Base-by-base conservation (phyloP, 2,113 vertebrate species). In the Rhinolophus ferrumequinum region DNA sequence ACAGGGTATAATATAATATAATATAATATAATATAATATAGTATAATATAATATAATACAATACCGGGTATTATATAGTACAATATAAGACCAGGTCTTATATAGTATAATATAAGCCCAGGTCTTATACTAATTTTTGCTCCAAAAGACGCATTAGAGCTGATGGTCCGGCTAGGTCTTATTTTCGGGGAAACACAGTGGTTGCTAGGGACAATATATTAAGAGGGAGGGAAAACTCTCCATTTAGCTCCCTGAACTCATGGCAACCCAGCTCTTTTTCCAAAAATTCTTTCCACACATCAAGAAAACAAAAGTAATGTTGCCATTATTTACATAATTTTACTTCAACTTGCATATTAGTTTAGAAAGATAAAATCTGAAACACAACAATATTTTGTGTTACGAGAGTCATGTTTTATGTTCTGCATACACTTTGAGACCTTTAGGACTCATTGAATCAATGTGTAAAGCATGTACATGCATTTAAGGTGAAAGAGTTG, bases 321-420 rank as follows among this genome's bases (percentile, higher is more conserved):
- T 94, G 3, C 52, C 5, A 87, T 84, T 93, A 81, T 91, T 93
- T 77, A 93, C 8, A 22, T 67, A 60, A 93, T 85, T 70, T 38
- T 82, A 82, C 8, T 52, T 94, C 79, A 62, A 79, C 18, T 67
- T 47, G 9, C 12, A 19, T 91, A 33, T 38, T 80, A 41, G 7
- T 62, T 26, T 75, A 70, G n/a, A 72, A 28, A 21, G 1, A 89
- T 30, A 72, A 52, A 94, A 70, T 69, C n/a, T 88, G 8, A 70
- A 83, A 41, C 38, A 83, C 0, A 47, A 33, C 2, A 58, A 6
- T 15, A 50, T 50, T 50, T 50, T 50, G 47, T 50, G 47, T 50
- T 50, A 50, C 47, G 13, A 35, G 2, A 58, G 8, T 15, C 22
- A 41, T 66, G 38, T 33, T 60, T 58, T 79, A 70, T 66, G 7